phyloP scores from a whole-genome alignment of 2,113 vertebrate species.

The Empidonax alnorum region DNA sequence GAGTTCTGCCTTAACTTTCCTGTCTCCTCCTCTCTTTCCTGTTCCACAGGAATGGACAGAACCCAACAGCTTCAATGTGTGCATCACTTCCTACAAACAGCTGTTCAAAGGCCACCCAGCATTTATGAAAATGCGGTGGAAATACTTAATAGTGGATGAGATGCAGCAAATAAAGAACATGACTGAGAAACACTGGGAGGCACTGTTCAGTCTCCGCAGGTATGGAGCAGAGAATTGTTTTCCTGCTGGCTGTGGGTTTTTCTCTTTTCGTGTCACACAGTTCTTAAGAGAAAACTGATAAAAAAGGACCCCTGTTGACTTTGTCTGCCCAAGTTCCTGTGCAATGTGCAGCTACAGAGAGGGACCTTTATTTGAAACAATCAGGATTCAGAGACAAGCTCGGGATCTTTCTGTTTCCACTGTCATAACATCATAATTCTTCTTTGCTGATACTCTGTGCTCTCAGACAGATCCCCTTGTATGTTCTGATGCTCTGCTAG shows the following conservation, averaged over 20 bases:
- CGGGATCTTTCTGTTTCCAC: not conserved
- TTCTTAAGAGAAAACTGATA: not conserved
- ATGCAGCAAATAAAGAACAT: conserved; percentile 90
- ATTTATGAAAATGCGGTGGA: conserved; percentile 86
- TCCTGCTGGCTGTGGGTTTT: not conserved
- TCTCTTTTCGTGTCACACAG: not conserved
- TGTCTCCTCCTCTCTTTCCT: not conserved
- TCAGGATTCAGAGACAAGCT: not conserved
- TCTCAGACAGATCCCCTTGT: not conserved
- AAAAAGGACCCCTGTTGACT: not conserved
- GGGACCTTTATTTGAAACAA: not conserved
- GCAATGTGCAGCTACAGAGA: not conserved
- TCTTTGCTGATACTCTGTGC: not conserved
- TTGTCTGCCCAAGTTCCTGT: not conserved
- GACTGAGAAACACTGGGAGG: conserved; percentile 91
- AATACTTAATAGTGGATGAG: conserved; percentile 88
- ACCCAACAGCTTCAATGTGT: conserved; percentile 89
- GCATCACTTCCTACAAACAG: conserved; percentile 90
- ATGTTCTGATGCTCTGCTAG: not conserved
- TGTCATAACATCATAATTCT: rapidly evolving
- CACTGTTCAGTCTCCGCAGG: conserved; percentile 86
- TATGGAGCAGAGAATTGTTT: conserved; percentile 32
- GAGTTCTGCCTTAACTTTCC: not conserved
- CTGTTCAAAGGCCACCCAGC: conserved; percentile 87
- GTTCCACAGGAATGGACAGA: conserved; percentile 82